Percentiles rank a stretch among this genome's conserved stretches.
Conservation (phyloP, 2,888 invertebrate genomes). For the Litoditis marina region DNA sequence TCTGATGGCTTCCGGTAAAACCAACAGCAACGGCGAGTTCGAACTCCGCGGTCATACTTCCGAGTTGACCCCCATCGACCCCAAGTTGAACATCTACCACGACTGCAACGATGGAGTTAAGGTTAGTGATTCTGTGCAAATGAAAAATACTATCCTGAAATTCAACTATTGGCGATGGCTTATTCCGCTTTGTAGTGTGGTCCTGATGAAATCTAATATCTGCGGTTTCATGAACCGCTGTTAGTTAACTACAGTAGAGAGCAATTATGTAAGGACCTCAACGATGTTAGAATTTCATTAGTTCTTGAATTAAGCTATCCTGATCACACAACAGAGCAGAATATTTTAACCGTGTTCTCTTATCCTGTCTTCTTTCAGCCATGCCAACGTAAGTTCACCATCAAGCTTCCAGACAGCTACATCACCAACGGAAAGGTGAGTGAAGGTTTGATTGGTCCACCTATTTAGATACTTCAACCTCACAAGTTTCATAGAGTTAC, state of each 20-base stretch:
- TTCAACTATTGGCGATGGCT: background rate
- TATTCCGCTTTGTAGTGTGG: background rate
- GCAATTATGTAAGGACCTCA: too few relatives aligned
- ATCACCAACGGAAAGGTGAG: conserved; percentile 32
- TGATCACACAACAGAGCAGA: too few relatives aligned
- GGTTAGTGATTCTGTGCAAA: conserved; percentile 4
- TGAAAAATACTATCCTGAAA: background rate
- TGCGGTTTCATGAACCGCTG: too few relatives aligned
- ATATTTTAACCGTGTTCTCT: too few relatives aligned
- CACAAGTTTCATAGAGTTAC: too few relatives aligned
- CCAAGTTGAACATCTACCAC: conserved; percentile 42
- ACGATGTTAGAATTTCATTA: too few relatives aligned
- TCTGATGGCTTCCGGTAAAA: conserved; percentile 26
- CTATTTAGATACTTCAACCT: too few relatives aligned
- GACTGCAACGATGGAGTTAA: conserved; percentile 44
- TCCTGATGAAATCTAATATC: background rate
- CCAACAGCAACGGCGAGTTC: conserved; percentile 21
- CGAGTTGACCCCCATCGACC: conserved; percentile 36
- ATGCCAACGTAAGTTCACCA: conserved; percentile 47
- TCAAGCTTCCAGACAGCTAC: conserved; percentile 46
- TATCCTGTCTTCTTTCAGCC: conserved; percentile 24
- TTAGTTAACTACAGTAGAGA: too few relatives aligned
- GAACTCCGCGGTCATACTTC: conserved; percentile 17
- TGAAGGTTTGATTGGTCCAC: too few relatives aligned
- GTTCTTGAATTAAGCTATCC: too few relatives aligned